A percentile compares a stretch with the other conserved stretches of the same genome.
phyloP scores from a whole-genome alignment of 2,797 vertebrate species.

The Cynopterus sphinx region DNA sequence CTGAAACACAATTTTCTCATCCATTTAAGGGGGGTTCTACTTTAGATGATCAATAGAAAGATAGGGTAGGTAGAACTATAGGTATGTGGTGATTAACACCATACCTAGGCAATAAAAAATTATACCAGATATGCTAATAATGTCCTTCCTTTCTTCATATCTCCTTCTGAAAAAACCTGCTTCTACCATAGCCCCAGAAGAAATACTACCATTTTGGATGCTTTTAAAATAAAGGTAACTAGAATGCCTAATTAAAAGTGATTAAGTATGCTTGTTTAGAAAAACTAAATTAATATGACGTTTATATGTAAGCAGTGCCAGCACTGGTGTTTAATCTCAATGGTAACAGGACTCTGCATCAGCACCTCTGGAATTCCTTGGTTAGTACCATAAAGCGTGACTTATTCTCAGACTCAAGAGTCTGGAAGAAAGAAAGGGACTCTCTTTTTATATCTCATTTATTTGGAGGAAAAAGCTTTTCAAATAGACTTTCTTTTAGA shows the following conservation, averaged over 20 bases:
- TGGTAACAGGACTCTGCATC: neutral
- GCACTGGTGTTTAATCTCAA: neutral
- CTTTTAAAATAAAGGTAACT: neutral
- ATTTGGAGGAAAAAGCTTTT: neutral
- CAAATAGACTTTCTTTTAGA: neutral
- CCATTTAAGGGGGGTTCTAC: neutral
- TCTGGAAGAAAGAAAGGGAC: neutral
- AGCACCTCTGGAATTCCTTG: neutral
- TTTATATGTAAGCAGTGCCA: neutral
- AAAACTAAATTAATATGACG: neutral
- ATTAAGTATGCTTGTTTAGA: neutral
- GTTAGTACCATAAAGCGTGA: neutral
- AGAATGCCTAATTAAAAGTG: neutral
- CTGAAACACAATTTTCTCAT: neutral
- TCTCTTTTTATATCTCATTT: neutral
- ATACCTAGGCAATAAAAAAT: neutral
- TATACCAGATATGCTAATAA: neutral
- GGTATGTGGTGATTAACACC: neutral
- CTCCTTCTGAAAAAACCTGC: neutral
- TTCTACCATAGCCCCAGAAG: neutral
- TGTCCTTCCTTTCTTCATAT: neutral
- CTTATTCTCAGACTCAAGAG: neutral
- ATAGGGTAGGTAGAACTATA: neutral
- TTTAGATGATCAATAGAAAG: neutral
- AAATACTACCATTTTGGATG: neutral